A percentile compares a stretch with the other conserved stretches of the same genome.
Evolutionary conservation across 35 echinoderm and acorn worm genomes (phyloP).

Genomic region (Apostichopus parvimensis): DNA sequence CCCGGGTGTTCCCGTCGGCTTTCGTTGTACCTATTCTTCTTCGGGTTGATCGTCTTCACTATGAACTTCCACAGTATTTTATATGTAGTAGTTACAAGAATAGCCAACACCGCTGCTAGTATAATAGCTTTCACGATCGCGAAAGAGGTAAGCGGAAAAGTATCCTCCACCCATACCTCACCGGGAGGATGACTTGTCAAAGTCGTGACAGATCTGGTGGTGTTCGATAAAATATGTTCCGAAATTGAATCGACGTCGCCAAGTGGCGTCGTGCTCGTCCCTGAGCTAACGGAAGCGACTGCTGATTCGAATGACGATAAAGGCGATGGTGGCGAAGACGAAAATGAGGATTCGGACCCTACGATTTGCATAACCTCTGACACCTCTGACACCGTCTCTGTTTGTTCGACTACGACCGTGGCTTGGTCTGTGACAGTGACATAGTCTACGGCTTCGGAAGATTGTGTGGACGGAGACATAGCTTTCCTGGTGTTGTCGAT

Average conservation of each 20-base stretch:
- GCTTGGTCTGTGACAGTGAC: conserved; percentile 38
- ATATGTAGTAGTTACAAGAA: conserved; percentile 44
- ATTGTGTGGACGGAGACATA: not conserved
- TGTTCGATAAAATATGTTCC: conserved; percentile 18
- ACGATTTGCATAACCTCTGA: conserved; percentile 17
- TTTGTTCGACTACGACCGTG: conserved; percentile 51
- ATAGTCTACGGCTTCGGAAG: not conserved
- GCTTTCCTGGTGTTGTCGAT: conserved; percentile 13
- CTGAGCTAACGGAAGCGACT: conserved; percentile 27
- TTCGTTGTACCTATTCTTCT: conserved; percentile 37
- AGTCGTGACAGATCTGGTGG: not conserved
- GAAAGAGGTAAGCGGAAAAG: conserved; percentile 45
- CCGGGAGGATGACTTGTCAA: not conserved
- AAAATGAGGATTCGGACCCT: conserved; percentile 23
- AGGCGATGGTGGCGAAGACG: conserved; percentile 29
- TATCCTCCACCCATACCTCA: not conserved
- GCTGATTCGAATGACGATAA: not conserved
- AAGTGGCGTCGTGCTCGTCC: not conserved
- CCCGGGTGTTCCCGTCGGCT: conserved; percentile 27
- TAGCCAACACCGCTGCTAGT: conserved; percentile 26
- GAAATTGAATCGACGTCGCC: not conserved
- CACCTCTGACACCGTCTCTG: conserved; percentile 33
- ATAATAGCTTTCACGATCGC: conserved; percentile 50
- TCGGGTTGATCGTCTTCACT: conserved; percentile 21
- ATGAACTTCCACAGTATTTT: conserved; percentile 50